Percentiles rank a stretch among this genome's conserved stretches.
These are phyloP conservation scores for Kobus ellipsiprymnus DNA, from an alignment of 2,113 vertebrate species.

Conservation along the genomic window DNA sequence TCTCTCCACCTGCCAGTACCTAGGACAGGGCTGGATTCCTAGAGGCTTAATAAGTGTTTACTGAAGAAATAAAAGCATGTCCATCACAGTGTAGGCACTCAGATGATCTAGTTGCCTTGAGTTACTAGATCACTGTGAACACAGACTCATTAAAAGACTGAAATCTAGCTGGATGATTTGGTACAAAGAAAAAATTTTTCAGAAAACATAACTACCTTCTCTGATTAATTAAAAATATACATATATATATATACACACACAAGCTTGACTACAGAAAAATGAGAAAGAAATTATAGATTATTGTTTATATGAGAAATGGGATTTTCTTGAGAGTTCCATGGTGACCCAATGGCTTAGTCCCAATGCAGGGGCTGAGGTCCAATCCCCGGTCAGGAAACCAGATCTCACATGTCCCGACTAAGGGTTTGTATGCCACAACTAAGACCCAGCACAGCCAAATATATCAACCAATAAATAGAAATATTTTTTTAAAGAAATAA, in stretches of 20 bases:
- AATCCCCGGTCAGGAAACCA: neutral
- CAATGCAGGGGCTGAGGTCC: neutral
- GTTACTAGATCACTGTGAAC: neutral
- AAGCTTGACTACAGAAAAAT: neutral
- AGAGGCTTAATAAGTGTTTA: neutral
- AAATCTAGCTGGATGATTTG: neutral
- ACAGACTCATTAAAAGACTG: neutral
- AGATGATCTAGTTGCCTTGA: neutral
- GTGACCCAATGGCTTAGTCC: neutral
- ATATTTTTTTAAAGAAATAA: neutral
- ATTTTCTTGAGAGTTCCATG: neutral
- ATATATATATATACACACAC: neutral
- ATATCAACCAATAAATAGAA: neutral
- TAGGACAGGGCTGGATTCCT: neutral
- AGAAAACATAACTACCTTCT: neutral
- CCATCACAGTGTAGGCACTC: neutral
- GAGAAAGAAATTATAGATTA: neutral
- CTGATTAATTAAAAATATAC: neutral
- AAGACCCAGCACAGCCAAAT: neutral
- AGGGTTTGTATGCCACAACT: neutral
- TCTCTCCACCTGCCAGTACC: neutral
- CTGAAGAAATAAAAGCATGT: neutral
- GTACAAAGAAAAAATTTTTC: neutral
- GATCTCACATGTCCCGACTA: neutral
- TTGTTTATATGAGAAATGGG: neutral